Conservation (phyloP, 2,888 invertebrate genomes). For the Elegia similella region DNA sequence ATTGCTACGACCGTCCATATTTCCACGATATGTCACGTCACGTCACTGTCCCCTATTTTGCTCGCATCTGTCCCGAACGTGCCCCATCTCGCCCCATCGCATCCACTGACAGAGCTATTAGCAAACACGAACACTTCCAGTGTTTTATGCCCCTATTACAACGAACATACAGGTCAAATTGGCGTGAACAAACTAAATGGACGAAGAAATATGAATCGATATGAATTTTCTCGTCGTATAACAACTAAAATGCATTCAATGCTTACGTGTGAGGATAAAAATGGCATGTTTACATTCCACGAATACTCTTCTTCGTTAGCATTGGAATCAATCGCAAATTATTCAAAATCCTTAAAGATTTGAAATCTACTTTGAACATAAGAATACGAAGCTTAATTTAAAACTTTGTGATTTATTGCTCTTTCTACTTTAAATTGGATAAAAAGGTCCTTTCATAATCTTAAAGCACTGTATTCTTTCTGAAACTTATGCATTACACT, state of each 20-base stretch:
- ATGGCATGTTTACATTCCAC: background rate
- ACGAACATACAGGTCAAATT: background rate
- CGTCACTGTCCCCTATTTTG: slow-evolving; percentile 2
- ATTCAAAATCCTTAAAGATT: no score
- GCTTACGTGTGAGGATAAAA: background rate
- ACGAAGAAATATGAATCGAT: background rate
- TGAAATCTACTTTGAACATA: no score
- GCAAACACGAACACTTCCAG: background rate
- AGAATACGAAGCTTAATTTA: background rate
- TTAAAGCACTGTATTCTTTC: background rate
- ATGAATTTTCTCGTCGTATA: no score
- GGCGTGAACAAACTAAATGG: background rate
- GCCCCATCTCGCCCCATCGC: background rate
- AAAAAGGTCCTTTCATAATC: background rate
- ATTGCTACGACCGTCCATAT: background rate
- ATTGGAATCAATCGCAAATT: background rate
- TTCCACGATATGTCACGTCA: slow-evolving; percentile 8
- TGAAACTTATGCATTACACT: background rate
- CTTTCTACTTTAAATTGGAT: background rate
- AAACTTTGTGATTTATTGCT: background rate
- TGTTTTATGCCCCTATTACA: background rate
- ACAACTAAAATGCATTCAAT: background rate
- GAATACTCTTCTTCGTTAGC: background rate
- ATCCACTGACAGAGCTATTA: slow-evolving; percentile 8
- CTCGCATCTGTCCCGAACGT: background rate